Base-by-base conservation (phyloP, 30 jellyfish, hydroid and myxozoan species). In the Hydra vulgaris region DNA sequence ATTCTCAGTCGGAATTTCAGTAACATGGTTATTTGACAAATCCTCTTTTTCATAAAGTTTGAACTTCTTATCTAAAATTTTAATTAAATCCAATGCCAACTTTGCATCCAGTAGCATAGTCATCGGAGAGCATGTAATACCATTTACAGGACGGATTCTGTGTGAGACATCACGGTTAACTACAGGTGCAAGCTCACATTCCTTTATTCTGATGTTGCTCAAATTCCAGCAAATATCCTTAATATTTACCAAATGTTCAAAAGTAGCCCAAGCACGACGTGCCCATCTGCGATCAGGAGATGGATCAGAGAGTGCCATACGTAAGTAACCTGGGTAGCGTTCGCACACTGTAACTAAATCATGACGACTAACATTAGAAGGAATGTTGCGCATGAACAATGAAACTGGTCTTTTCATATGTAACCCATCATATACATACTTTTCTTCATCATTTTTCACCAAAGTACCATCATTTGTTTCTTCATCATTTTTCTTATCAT, bases 201-300 rank as follows among this genome's bases (percentile, higher is more conserved):
- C 97, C 83, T 82, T 89, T 27, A 90, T 95, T 66, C 95, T 79
- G 73, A 90, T 86, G 73, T 90, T 90, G 72, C 97, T 90, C 26
- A 90, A 81, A 53, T 81, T 90, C 97, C 97, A 90, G 79, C 94
- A 83, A 25, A 92, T 79, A 78, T 92, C 96, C 56, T 87, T 87
- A 55, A 92, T 87, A 74, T 92, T 87, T 19, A 87, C 93, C 26
- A 21, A 78, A 68, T 69, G 87, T 21, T 84, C 94, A 77, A 92
- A 92, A 25, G 98, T 87, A 0, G 89, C 95, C 96, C 96, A 92
- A 0, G 90, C 96, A 5, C 98, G 88, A 53, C 98, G 89, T 20
- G 56, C 84, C 26, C 54, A 89, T 85, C 95, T 76, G 69, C 96
- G 85, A 8, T 90, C 97, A 1, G 95, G 97, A 26, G 89, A 71